Evolutionary conservation across 2,888 invertebrate species (phyloP).

Genomic region (Eueremaeus valkanovi): DNA sequence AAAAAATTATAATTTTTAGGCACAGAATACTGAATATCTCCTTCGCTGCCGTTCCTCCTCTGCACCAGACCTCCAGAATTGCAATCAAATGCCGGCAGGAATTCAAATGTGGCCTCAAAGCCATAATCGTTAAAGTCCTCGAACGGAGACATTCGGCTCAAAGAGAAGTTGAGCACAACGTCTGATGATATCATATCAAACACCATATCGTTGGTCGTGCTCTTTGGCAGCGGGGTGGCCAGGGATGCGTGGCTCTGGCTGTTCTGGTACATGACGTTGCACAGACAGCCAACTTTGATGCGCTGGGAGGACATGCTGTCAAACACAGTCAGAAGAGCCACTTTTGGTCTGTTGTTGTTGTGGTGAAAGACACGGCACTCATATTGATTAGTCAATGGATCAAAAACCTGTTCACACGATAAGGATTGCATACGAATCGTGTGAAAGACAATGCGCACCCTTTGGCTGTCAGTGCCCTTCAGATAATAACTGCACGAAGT

Average conservation of each 20-base stretch:
- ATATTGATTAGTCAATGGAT: constrained; percentile 29
- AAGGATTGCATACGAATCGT: constrained; percentile 23
- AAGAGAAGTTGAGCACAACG: constrained; percentile 68
- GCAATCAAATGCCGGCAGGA: constrained; percentile 59
- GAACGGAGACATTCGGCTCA: constrained; percentile 72
- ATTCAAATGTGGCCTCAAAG: constrained; percentile 75
- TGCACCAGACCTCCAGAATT: constrained; percentile 25
- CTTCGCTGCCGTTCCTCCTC: constrained; percentile 37
- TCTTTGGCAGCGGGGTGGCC: neutral
- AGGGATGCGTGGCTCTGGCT: neutral
- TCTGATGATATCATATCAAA: constrained; percentile 66
- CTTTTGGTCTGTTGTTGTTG: constrained; percentile 9
- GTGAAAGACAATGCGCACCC: constrained; percentile 26
- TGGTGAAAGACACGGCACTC: constrained; percentile 15
- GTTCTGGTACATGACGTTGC: neutral
- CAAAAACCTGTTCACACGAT: constrained; percentile 23
- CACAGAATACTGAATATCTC: constrained; percentile 39
- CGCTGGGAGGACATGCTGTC: constrained; percentile 42
- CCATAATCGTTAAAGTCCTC: constrained; percentile 74
- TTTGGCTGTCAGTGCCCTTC: constrained; percentile 42
- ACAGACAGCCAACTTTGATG: constrained; percentile 44
- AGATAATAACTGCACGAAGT: constrained; percentile 59
- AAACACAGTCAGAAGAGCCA: constrained; percentile 39
- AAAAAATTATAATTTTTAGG: constrained; percentile 30
- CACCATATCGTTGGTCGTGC: constrained; percentile 57